Evolutionary conservation across 1,140 invertebrate species (phyloP), one percentile per base, ranked within the genome.

Genomic region (Ceratosolen fusciceps): DNA sequence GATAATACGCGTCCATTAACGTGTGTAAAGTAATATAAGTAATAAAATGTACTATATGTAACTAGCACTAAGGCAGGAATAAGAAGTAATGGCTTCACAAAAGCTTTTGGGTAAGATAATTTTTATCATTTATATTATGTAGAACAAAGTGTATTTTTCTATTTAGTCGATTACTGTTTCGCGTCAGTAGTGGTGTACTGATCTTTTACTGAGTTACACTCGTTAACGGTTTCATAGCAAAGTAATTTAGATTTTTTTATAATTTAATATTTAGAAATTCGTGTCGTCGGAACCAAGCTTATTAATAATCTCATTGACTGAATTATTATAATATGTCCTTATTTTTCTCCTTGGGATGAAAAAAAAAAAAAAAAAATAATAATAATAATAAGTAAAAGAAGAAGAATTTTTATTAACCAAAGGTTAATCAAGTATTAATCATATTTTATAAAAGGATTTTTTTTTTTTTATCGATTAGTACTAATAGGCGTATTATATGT

Each of bases 371-470:
- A n/a, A n/a, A n/a, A n/a, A n/a, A n/a, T n/a, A n/a, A n/a, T n/a
- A n/a, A n/a, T n/a, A n/a, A n/a, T n/a, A n/a, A n/a, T n/a, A n/a
- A n/a, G n/a, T n/a, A n/a, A n/a, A n/a, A n/a, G 56, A 70, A 77
- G 19, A n/a, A 37, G 39, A 76, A 52, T 60, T 71, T 74, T 71
- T 78, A 8, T 60, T 49, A 78, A 62, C 67, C 39, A 72, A 77
- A 62, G 54, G 10, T 72, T 71, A 62, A 29, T 60, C 47, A 72
- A 74, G n/a, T n/a, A 58, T 24, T 7, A 79, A 73, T n/a, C 5
- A n/a, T 65, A 79, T 73, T 73, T 79, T 76, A 52, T 29, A 49
- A 73, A 65, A 79, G 37, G 37, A 31, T 79, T n/a, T n/a, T n/a
- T n/a, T n/a, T n/a, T n/a, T n/a, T n/a, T n/a, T 65, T 79, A 65